Percentiles rank a stretch among this genome's conserved stretches.
Conservation (phyloP, 1,140 invertebrate species). For the Tetranychus urticae region DNA sequence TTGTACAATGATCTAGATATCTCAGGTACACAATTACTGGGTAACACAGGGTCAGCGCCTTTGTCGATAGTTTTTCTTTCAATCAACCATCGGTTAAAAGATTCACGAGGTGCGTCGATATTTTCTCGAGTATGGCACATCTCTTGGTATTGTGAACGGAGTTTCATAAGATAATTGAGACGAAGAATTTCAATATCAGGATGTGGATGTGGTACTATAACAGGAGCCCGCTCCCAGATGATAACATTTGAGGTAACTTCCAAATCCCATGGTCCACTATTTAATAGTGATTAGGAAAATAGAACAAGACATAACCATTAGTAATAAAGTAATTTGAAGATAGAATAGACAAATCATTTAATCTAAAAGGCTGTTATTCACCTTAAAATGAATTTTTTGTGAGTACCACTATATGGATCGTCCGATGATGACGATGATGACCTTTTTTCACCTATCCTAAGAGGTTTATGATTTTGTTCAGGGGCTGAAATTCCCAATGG, state of each 20-base stretch:
- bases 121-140: conserved; percentile 74
- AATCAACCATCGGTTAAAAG: conserved; percentile 86
- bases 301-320: not conserved
- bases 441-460: conserved; percentile 24
- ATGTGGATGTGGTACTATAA: conserved; percentile 59
- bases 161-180: conserved; percentile 47
- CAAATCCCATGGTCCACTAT: conserved; percentile 52
- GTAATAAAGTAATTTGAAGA: not conserved
- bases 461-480: conserved; percentile 18
- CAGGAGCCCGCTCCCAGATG: conserved; percentile 62
- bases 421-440: conserved; percentile 12
- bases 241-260: conserved; percentile 78
- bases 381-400: conserved; percentile 47
- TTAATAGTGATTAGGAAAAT: not conserved
- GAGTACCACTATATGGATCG: not conserved
- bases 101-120: conserved; percentile 84
- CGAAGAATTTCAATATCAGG: conserved; percentile 66
- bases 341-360: not conserved
- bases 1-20: conserved; percentile 83
- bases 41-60: conserved; percentile 52
- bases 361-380: not conserved
- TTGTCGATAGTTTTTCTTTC: conserved; percentile 72
- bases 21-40: conserved; percentile 70
- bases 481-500: conserved; percentile 47
- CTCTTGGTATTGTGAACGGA: conserved; percentile 75